These are phyloP conservation scores for Fringilla coelebs DNA, from an alignment of 2,797 vertebrate species.

Conservation along the genomic window DNA sequence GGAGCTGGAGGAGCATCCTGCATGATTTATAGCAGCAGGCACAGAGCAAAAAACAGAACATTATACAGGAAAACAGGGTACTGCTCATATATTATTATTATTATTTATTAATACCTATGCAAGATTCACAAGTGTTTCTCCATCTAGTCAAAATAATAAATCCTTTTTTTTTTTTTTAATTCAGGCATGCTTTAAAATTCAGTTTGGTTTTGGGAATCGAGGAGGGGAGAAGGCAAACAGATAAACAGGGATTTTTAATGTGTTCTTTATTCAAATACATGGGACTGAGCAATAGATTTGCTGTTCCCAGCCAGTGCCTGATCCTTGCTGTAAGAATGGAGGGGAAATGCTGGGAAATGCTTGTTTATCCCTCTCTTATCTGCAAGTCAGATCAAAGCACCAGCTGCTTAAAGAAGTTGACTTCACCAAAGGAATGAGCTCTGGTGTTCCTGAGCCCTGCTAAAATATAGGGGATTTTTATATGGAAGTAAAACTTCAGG, in stretches of 20 bases:
- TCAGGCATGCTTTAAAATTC: background rate
- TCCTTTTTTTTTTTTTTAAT: background rate
- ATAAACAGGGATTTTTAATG: background rate
- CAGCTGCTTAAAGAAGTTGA: background rate
- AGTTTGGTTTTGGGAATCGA: background rate
- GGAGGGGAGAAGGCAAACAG: background rate
- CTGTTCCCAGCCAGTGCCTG: background rate
- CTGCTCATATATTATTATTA: background rate
- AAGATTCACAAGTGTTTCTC: background rate
- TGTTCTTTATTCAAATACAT: conserved; percentile 1
- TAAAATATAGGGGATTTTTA: background rate
- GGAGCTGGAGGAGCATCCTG: background rate
- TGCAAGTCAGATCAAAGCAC: background rate
- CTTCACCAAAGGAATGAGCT: background rate
- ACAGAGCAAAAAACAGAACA: background rate
- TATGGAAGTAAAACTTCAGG: background rate
- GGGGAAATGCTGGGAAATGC: background rate
- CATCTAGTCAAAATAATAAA: background rate
- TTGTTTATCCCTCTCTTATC: background rate
- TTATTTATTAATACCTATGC: background rate
- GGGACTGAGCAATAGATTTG: background rate
- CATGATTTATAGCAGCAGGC: conserved; percentile 4
- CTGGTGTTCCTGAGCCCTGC: background rate
- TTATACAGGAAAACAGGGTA: background rate
- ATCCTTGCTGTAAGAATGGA: background rate